Base-by-base conservation (phyloP, 2,797 vertebrate genomes). In the Rhynchonycteris naso region DNA sequence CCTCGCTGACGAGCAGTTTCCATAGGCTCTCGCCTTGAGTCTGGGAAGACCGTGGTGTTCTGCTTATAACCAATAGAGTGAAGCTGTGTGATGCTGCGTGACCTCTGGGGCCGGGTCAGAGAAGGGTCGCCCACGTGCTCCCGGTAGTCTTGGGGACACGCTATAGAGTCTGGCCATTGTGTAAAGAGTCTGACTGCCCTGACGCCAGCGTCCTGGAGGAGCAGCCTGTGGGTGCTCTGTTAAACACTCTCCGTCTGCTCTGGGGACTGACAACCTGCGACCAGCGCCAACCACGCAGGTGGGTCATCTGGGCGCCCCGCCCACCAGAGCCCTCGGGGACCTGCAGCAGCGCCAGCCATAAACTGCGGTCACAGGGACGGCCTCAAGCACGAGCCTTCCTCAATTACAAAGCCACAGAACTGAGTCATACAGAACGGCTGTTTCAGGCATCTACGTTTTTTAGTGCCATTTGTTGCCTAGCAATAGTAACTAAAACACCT, bases 221-320 rank as follows among this genome's bases (percentile, higher is more conserved):
- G 30, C 2, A 61, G 59, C 30, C 21, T 1, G 22, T 30, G 43
- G 21, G 7, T 24, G 3, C 15, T 58, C 38, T 78, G 33, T 14
- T 22, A 30, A 35, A 6, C 4, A 71, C 16, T 0, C 1, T 18
- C 13, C 8, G 6, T 30, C 4, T 80, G 11, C 14, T 5, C 11
- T 0, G 5, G 2, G 11, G 8, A 0, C 5, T 28, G 22, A 11
- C 4, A 24, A 33, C 13, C 18, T 14, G 14, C 30, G 54, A 15
- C 5, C 33, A 22, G 7, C 9, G 12, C 30, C 47, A 74, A 5
- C n/a, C 9, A 72, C 0, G 3, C 7, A 12, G 8, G 7, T 21
- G 2, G 5, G 0, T 11, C 7, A 16, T 19, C 28, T 50, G 59
- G 43, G 24, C 5, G 0, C 4, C 50, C 33, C 33, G 16, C 4